Base-by-base conservation (phyloP, 2,888 invertebrate genomes). In the Endotricha flammealis region DNA sequence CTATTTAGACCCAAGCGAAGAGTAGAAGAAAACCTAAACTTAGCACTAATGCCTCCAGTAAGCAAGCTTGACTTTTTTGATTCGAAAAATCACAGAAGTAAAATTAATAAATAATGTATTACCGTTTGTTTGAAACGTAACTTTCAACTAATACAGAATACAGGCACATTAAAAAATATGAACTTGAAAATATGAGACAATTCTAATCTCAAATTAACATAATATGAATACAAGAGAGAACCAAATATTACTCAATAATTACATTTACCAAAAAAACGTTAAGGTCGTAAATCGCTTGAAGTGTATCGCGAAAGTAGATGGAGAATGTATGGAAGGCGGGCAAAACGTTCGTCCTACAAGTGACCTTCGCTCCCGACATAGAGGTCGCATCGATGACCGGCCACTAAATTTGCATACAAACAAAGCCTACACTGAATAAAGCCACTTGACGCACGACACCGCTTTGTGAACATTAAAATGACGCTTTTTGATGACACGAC, bases 361-460 rank as follows among this genome's bases (percentile, higher is more conserved):
- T 72, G 77, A 80, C 80, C 81, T 81, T 78, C 72, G 71, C 54
- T 70, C 74, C 68, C 63, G 63, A 41, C 41, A 38, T 40, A 61
- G 67, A 72, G 80, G 78, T 79, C 79, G 72, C 70, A 42, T 45
- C 68, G 67, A 69, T 76, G 79, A 77, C 81, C 80, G 75, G 69
- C 76, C 70, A 68, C 64, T 53, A 48, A 57, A 81, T 82, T 79
- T 73, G 69, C 81, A 82, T 81, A 73, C 57, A 66, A 73, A 83
- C 82, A 82, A 82, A 82, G 82, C 78, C 68, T 70, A 59, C 56
- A 57, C 62, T 72, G 72, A 75, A 72, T 72, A 77, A 66, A 73
- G 74, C 68, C 64, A 68, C 69, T 76, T 79, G 80, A 77, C 74
- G 78, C 64, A 72, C 69, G 71, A 65, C 69, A 68, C 57, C 42